Evolutionary conservation across 2,797 vertebrate genomes (phyloP), one percentile per base, ranked within the genome.

Genomic region (Enoplosus armatus): DNA sequence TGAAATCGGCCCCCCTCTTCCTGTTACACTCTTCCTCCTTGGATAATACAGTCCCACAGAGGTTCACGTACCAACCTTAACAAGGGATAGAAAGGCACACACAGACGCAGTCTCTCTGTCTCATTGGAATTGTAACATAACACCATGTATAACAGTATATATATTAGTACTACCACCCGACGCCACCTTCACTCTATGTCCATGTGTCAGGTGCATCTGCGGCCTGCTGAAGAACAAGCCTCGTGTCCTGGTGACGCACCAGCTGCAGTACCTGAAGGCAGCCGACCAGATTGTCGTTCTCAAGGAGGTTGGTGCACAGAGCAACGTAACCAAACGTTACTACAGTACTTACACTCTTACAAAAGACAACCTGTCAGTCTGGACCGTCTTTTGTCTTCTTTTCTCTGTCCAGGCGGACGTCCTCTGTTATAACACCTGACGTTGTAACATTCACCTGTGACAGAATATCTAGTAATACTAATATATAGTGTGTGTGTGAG

Each of bases 181-280:
- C 20, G 2, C 0, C 0, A 5, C 20, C 9, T 41, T 39, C 11
- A 3, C 33, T n/a, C n/a, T 31, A 2, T 69, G 58, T 72, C 20
- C 29, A 1, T 73, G 3, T 41, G 2, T 27, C 87, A 98, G 97
- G 75, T 98, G 97, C 75, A 97, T 98, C 83, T 96, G 96, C 83
- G 96, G 97, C 33, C 87, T 97, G 11, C 94, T 98, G 74, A 95
- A 92, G 60, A 95, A 97, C 86, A 98, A 98, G 82, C 86, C 95
- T 80, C 95, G 95, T 24, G 94, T 98, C 90, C 94, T 98, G 85
- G 97, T 98, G 75, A 98, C 97, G 20, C 97, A 98, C 81, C 97
- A 98, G 90, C 87, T 98, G 63, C 97, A 98, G 35, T 98, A 97
- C 91, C 95, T 98, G 48, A 95, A 90, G 87, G 93, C 95, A 66